A percentile compares a stretch with the other conserved stretches of the same genome.
These are phyloP conservation scores for Bos taurus DNA, from an alignment of 2,113 vertebrate species.

Conservation along the genomic window DNA sequence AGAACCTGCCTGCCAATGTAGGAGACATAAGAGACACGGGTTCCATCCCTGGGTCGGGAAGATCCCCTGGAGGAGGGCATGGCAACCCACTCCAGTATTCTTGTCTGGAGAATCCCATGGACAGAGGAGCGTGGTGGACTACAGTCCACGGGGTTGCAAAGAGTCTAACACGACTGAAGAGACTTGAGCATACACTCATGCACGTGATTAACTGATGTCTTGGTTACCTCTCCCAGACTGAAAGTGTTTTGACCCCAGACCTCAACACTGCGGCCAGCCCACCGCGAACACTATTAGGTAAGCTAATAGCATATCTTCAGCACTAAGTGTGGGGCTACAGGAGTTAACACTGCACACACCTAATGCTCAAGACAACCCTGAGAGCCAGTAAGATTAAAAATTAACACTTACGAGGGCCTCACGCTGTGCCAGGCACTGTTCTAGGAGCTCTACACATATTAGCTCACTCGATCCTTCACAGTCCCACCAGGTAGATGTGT, in stretches of 20 bases:
- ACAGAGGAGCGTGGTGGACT: rapidly evolving
- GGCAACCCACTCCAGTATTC: background rate
- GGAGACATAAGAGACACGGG: background rate
- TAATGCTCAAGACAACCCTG: rapidly evolving
- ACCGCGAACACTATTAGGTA: rapidly evolving
- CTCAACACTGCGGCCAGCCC: background rate
- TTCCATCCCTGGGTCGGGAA: background rate
- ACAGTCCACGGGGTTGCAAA: background rate
- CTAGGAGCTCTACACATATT: background rate
- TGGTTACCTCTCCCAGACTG: background rate
- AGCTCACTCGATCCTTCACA: background rate
- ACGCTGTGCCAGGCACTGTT: background rate
- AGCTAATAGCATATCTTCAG: background rate
- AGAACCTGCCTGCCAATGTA: background rate
- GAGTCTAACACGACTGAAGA: background rate
- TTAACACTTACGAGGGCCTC: rapidly evolving
- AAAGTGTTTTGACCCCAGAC: background rate
- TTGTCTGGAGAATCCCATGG: background rate
- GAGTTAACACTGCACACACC: too few species aligned
- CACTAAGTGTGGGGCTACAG: rapidly evolving
- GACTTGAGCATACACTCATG: background rate
- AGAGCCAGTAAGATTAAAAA: rapidly evolving
- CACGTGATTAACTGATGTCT: background rate
- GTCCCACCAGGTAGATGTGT: background rate
- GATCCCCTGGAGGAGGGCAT: background rate